Conservation (phyloP, 1,140 invertebrate species). For the Lerema accius region DNA sequence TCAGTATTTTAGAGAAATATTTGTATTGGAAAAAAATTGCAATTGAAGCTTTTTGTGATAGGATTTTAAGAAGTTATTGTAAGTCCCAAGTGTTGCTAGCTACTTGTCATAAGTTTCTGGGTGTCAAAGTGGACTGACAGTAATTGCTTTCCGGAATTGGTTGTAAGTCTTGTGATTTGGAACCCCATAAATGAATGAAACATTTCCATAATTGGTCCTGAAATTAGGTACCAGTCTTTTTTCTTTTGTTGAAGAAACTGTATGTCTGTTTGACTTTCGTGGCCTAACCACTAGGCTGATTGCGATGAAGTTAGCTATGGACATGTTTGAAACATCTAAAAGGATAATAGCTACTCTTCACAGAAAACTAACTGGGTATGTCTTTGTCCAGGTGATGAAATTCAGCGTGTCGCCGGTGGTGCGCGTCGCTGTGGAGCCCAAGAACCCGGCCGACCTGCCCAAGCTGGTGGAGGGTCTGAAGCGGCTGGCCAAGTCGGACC, state of each 20-base stretch:
- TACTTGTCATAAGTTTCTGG: conserved; percentile 45
- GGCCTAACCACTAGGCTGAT: too few relatives aligned
- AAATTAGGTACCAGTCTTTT: too few relatives aligned
- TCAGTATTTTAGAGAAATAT: too few relatives aligned
- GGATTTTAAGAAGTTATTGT: too few relatives aligned
- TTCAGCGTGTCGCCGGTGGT: conserved; percentile 99
- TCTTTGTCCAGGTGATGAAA: conserved; percentile 98
- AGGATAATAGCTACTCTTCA: too few relatives aligned
- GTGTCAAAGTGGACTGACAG: conserved; percentile 55
- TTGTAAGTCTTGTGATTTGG: conserved; percentile 38
- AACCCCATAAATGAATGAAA: conserved; percentile 46
- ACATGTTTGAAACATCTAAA: too few relatives aligned
- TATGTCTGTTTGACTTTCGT: too few relatives aligned
- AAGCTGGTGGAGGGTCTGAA: conserved; percentile 99
- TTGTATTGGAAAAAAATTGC: too few relatives aligned
- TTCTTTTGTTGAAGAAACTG: too few relatives aligned
- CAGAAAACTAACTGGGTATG: too few relatives aligned
- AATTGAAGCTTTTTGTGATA: too few relatives aligned
- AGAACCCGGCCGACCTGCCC: conserved; percentile 99
- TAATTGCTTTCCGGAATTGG: conserved; percentile 51
- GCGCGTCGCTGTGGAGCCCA: conserved; percentile 99
- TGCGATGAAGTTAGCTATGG: too few relatives aligned
- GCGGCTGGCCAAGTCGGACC: conserved; percentile 99
- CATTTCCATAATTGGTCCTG: conserved; percentile 17
- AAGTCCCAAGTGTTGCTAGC: conserved; percentile 60